phyloP scores from a whole-genome alignment of 92 coral and sea anemone genomes.

The Nematostella vectensis region DNA sequence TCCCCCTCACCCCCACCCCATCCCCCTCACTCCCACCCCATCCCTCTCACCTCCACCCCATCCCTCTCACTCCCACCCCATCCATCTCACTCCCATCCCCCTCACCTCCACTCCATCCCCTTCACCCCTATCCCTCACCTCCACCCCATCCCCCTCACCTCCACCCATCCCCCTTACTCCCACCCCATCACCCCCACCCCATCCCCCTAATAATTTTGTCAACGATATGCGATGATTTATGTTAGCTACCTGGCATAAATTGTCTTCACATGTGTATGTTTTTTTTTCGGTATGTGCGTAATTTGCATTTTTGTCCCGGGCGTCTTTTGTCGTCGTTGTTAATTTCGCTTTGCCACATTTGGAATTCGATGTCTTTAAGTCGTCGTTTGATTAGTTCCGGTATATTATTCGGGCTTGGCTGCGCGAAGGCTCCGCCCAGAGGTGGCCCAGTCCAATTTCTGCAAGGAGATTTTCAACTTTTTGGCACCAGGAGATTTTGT shows the following conservation, averaged over 20 bases:
- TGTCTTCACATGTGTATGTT: background rate
- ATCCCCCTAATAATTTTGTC: no score
- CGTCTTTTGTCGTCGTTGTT: background rate
- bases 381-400: background rate
- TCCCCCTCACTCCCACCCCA: no score
- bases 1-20: no score
- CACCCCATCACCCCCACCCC: no score
- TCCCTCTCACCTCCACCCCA: no score
- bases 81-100: no score
- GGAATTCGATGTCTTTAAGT: background rate
- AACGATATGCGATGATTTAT: background rate
- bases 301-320: background rate
- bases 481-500: background rate
- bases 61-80: no score
- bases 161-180: no score
- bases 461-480: background rate
- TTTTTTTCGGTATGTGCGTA: background rate
- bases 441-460: background rate
- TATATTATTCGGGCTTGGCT: background rate
- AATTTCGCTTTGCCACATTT: background rate
- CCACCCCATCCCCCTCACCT: no score
- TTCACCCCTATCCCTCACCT: no score
- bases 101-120: no score
- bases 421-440: background rate
- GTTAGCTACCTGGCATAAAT: background rate